Evolutionary conservation across 2,888 invertebrate species (phyloP).

Genomic region (Eupithecia subfuscata): DNA sequence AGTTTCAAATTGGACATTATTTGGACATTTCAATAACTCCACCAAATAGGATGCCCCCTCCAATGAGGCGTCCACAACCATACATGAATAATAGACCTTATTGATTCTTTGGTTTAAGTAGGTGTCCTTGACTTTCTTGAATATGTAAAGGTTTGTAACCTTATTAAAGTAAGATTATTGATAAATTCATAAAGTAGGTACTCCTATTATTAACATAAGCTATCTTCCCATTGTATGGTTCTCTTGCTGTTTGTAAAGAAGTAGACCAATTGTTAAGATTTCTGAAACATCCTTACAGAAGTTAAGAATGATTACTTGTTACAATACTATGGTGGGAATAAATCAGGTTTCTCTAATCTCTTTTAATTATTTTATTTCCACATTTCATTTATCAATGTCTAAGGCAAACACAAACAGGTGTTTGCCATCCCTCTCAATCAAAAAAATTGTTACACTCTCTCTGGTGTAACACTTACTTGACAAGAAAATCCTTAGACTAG

Average conservation of each 20-base stretch:
- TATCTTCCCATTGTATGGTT: background rate
- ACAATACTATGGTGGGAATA: background rate
- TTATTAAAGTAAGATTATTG: slow-evolving; percentile 18
- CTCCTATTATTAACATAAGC: slow-evolving; percentile 8
- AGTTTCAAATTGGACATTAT: slow-evolving; percentile 98
- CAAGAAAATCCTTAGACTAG: slow-evolving; percentile 67
- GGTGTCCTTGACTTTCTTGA: background rate
- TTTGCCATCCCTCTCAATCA: slow-evolving; percentile 50
- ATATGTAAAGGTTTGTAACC: background rate
- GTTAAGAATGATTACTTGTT: background rate
- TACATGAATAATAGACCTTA: slow-evolving; percentile 85
- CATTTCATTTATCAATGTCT: slow-evolving; percentile 53
- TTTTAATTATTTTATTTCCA: slow-evolving; percentile 54
- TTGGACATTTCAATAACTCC: slow-evolving; percentile 98
- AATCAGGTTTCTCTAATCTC: slow-evolving; percentile 4
- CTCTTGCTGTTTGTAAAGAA: background rate
- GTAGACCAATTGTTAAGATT: background rate
- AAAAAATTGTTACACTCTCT: slow-evolving; percentile 52
- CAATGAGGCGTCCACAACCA: slow-evolving; percentile 86
- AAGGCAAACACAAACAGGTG: slow-evolving; percentile 46
- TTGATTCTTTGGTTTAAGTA: slow-evolving; percentile 48
- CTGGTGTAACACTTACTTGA: slow-evolving; percentile 59
- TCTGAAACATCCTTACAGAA: background rate
- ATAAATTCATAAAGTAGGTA: slow-evolving; percentile 4
- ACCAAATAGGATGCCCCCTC: slow-evolving; percentile 90